Conservation (phyloP, 2,797 vertebrate genomes). For the Halcyon smyrnensis region DNA sequence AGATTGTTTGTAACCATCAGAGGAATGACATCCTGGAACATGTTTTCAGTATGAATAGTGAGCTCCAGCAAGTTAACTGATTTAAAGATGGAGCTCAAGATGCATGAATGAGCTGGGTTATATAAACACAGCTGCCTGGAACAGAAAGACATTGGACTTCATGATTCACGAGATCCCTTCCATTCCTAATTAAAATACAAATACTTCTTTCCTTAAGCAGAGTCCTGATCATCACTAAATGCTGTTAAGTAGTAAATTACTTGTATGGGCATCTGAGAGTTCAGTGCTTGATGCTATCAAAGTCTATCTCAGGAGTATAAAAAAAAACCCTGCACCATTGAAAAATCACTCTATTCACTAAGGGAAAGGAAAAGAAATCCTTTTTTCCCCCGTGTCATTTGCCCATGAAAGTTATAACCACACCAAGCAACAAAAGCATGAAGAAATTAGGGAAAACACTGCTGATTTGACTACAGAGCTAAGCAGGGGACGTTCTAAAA, state of each 20-base stretch:
- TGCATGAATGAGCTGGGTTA: neutral
- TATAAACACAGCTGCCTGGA: slow-evolving; percentile 48
- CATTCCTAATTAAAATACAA: slow-evolving; percentile 27
- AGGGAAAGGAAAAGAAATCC: neutral
- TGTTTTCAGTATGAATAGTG: neutral
- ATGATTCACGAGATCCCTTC: neutral
- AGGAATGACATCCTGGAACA: neutral
- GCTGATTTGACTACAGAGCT: neutral
- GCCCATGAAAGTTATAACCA: neutral
- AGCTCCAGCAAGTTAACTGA: neutral
- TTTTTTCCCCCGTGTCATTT: neutral
- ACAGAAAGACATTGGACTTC: neutral
- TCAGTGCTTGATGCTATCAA: neutral
- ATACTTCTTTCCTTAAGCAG: neutral
- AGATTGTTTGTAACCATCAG: neutral
- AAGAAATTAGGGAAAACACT: neutral
- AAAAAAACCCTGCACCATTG: neutral
- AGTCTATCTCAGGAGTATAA: neutral
- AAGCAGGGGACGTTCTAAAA: neutral
- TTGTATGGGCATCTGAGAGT: neutral
- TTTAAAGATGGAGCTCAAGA: slow-evolving; percentile 4
- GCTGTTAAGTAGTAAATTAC: neutral
- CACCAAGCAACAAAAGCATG: neutral
- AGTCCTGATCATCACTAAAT: neutral
- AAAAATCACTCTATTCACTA: neutral